Evolutionary conservation across 2,113 vertebrate species (phyloP).

Genomic region (Stictonetta naevosa): DNA sequence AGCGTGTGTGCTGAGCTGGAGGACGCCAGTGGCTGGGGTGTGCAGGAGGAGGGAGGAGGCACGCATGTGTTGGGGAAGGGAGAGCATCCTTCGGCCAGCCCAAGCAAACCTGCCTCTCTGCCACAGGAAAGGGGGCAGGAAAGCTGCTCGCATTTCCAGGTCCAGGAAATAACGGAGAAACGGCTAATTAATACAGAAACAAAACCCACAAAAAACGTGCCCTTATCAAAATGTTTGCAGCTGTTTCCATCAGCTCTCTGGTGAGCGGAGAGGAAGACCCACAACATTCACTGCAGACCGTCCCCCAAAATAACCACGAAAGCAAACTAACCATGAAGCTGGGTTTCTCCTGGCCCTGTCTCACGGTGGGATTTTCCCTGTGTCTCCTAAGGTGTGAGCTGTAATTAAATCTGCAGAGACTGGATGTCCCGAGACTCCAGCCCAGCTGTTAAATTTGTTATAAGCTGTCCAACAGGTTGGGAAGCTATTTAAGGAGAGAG

Average conservation of each 20-base stretch:
- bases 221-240: neutral
- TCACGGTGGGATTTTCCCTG: neutral
- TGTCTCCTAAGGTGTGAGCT: neutral
- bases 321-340: neutral
- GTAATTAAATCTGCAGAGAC: neutral
- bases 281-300: neutral
- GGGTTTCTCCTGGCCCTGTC: neutral
- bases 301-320: neutral
- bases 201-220: neutral
- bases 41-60: neutral
- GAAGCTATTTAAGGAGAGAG: neutral
- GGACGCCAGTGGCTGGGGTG: neutral
- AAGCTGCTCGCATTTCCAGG: rapidly evolving
- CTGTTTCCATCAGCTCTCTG: neutral
- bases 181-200: neutral
- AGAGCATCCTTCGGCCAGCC: neutral
- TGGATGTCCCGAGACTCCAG: neutral
- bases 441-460: neutral
- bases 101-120: neutral
- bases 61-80: neutral
- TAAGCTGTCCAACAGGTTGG: neutral
- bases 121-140: neutral
- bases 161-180: neutral
- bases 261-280: neutral
- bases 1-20: neutral